phyloP scores from a whole-genome alignment of 2,113 vertebrate species.

The Vulpes ferrilata region DNA sequence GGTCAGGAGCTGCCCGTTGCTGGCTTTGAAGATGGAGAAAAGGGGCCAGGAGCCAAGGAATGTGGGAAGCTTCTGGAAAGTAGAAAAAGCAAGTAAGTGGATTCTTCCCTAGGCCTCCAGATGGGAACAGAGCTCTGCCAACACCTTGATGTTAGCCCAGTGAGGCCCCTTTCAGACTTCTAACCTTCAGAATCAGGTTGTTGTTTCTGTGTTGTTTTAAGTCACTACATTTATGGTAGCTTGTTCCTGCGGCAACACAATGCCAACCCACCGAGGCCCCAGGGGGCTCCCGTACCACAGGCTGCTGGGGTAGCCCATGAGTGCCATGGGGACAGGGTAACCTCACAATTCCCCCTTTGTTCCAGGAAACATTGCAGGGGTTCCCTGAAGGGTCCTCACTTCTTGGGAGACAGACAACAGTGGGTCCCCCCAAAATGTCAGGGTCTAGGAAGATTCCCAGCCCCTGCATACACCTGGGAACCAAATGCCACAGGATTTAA shows the following conservation, averaged over 20 bases:
- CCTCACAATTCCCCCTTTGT: not conserved
- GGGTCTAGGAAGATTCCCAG: not conserved
- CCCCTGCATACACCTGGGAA: not conserved
- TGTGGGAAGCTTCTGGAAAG: not conserved
- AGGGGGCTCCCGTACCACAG: not conserved
- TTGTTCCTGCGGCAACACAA: not conserved
- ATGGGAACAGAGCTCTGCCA: not conserved
- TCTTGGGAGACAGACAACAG: constrained; percentile 27
- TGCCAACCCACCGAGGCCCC: not conserved
- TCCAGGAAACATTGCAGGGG: not conserved
- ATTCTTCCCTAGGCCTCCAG: not conserved
- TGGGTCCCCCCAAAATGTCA: not conserved
- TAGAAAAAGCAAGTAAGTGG: not conserved
- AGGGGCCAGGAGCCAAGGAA: not conserved
- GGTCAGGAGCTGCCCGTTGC: not conserved
- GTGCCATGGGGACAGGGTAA: not conserved
- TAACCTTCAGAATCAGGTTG: not conserved
- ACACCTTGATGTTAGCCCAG: constrained; percentile 3
- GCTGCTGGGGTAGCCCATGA: not conserved
- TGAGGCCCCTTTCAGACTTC: constrained; percentile 20
- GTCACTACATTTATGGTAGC: not conserved
- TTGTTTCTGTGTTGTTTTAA: not conserved
- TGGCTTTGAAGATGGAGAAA: constrained; percentile 3
- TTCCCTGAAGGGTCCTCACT: not conserved
- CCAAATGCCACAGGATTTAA: not conserved